phyloP scores from a whole-genome alignment of 2,888 invertebrate genomes.

The Heliconius hortense region DNA sequence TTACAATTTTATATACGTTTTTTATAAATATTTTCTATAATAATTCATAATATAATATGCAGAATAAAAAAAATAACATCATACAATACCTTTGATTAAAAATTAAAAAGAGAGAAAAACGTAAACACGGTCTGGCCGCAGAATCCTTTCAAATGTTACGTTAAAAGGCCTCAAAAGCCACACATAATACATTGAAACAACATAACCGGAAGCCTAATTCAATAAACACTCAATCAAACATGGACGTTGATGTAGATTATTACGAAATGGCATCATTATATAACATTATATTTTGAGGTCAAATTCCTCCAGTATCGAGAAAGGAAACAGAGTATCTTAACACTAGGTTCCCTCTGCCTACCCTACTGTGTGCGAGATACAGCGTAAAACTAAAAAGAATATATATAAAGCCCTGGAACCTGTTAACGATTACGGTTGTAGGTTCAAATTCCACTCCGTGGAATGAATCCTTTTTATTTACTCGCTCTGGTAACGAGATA shows the following conservation, averaged over 20 bases:
- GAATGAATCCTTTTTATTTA: too few relatives aligned
- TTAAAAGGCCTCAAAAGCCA: constrained; percentile 49
- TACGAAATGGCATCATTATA: constrained; percentile 24
- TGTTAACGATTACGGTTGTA: too few relatives aligned
- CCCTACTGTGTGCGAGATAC: too few relatives aligned
- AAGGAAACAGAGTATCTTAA: too few relatives aligned
- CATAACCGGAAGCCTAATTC: constrained; percentile 70
- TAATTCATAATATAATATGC: background rate
- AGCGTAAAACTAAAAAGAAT: too few relatives aligned
- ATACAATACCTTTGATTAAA: background rate
- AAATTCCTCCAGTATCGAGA: too few relatives aligned
- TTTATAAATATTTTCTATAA: too few relatives aligned
- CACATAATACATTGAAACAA: constrained; percentile 52
- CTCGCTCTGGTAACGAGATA: background rate
- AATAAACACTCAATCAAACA: constrained; percentile 71
- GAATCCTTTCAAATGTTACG: constrained; percentile 34
- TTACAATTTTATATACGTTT: too few relatives aligned
- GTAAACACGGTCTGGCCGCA: constrained; percentile 12
- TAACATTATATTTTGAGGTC: background rate
- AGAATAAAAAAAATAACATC: background rate
- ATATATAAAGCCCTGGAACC: too few relatives aligned
- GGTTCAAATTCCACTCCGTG: too few relatives aligned
- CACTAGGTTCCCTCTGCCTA: too few relatives aligned
- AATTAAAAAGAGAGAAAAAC: constrained; percentile 19
- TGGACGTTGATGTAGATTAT: constrained; percentile 41